Conservation (phyloP, 1,140 invertebrate species). For the Zaprionus capensis region DNA sequence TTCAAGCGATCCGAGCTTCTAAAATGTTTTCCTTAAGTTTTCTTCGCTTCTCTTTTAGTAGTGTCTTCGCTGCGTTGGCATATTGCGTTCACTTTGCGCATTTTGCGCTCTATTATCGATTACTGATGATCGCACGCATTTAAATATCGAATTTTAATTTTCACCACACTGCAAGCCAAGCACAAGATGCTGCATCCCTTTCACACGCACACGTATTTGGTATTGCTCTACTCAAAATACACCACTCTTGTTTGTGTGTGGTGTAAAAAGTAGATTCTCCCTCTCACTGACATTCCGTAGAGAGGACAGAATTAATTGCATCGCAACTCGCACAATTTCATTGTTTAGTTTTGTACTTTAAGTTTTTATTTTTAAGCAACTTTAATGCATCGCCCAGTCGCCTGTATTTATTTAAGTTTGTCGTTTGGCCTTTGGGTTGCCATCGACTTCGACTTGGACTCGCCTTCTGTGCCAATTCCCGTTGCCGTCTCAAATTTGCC, state of each 20-base stretch:
- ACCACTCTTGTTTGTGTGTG: not conserved
- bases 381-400: slow-evolving; percentile 23
- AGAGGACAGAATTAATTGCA: too few species aligned
- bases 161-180: not conserved
- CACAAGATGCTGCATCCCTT: not conserved
- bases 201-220: not conserved
- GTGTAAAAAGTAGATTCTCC: not conserved
- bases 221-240: not conserved
- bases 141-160: not conserved
- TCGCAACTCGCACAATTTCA: not conserved
- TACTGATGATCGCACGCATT: not conserved
- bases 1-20: not conserved
- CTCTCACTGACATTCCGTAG: not conserved
- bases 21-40: not conserved
- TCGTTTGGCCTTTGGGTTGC: slow-evolving; percentile 4
- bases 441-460: not conserved
- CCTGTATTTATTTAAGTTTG: slow-evolving; percentile 27
- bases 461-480: slow-evolving; percentile 8
- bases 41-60: not conserved
- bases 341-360: not conserved
- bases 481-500: slow-evolving; percentile 68
- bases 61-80: slow-evolving; percentile 1
- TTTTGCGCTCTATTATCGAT: not conserved
- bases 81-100: not conserved
- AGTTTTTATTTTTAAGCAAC: not conserved